Evolutionary conservation across 2,113 vertebrate species (phyloP), one percentile per base, ranked within the genome.

Genomic region (Paraplagusia blochii): DNA sequence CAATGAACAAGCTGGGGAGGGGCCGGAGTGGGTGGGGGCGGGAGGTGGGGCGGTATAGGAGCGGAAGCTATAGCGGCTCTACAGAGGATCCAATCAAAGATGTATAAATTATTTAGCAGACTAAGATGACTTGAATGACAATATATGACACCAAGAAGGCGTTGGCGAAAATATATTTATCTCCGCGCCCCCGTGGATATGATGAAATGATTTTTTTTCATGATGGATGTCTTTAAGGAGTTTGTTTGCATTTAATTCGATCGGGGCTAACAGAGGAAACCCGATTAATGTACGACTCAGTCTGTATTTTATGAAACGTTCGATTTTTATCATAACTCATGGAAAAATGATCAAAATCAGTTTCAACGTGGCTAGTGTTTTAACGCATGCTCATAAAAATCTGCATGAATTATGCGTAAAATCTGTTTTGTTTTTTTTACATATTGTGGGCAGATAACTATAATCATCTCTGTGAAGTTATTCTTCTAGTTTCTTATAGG

Each of bases 71-170:
- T 67, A 62, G 79, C 17, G 40, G 62, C 63, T 59, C 58, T 74
- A 74, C 51, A 69, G 69, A 65, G 66, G 74, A 87, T 88, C 83
- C 85, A 87, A 90, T 92, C 81, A 82, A 84, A 84, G 71, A 70
- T 71, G 63, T 78, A 82, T 91, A 82, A 89, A 92, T 91, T 85
- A 91, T 92, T 90, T 81, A 90, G 72, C 79, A 85, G 83, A 57
- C 57, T 76, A 70, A 71, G 66, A 85, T 84, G 85, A 87, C 84
- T 82, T 76, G 90, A 88, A 90, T 90, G 81, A 88, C 82, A 90
- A 90, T 87, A 84, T 45, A 70, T 68, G 63, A 71, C 70, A 53
- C 77, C 66, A 67, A 58, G 58, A n/a, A 54, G 57, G 59, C 48
- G 51, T 60, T 38, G 36, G 69, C 64, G 22, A 6, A 50, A 72